Percentiles rank a stretch among this genome's conserved stretches.
Evolutionary conservation across 2,797 vertebrate species (phyloP).

Genomic region (Amblyopsis hoosieri): DNA sequence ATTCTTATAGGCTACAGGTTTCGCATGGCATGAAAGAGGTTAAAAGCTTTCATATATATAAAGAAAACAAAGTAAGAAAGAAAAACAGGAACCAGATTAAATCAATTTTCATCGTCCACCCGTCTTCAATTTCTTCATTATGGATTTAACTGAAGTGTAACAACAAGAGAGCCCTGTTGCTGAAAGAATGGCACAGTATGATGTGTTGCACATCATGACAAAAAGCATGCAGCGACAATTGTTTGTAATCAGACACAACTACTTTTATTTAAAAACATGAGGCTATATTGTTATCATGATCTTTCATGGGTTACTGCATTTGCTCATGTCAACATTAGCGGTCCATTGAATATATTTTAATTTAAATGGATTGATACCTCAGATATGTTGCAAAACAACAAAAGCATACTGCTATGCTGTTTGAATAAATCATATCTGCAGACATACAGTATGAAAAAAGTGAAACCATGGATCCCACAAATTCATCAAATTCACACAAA

Average conservation of each 20-base stretch:
- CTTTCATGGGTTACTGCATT: not conserved
- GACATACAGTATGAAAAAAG: not conserved
- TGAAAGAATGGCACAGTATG: constrained; percentile 37
- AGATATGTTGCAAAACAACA: constrained; percentile 12
- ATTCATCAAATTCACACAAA: constrained; percentile 6
- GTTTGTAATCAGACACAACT: constrained; percentile 9
- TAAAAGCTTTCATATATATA: constrained; percentile 68
- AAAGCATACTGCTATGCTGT: not conserved
- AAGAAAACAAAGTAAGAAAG: constrained; percentile 68
- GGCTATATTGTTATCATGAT: not conserved
- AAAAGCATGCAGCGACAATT: constrained; percentile 9
- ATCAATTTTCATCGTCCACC: constrained; percentile 73
- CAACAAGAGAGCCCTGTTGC: constrained; percentile 50
- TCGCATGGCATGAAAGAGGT: constrained; percentile 67
- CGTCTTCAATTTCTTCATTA: constrained; percentile 67
- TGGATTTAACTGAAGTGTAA: constrained; percentile 59
- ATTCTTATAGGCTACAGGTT: constrained; percentile 66
- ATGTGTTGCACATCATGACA: constrained; percentile 36
- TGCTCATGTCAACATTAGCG: not conserved
- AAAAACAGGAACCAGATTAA: constrained; percentile 76
- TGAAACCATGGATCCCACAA: constrained; percentile 11
- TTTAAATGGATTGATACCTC: constrained; percentile 4
- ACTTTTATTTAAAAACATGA: not conserved
- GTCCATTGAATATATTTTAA: constrained; percentile 5
- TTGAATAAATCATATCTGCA: not conserved